A percentile compares a stretch with the other conserved stretches of the same genome.
phyloP scores from a whole-genome alignment of 2,113 vertebrate genomes.

The Cyphomyrus plagiostoma region DNA sequence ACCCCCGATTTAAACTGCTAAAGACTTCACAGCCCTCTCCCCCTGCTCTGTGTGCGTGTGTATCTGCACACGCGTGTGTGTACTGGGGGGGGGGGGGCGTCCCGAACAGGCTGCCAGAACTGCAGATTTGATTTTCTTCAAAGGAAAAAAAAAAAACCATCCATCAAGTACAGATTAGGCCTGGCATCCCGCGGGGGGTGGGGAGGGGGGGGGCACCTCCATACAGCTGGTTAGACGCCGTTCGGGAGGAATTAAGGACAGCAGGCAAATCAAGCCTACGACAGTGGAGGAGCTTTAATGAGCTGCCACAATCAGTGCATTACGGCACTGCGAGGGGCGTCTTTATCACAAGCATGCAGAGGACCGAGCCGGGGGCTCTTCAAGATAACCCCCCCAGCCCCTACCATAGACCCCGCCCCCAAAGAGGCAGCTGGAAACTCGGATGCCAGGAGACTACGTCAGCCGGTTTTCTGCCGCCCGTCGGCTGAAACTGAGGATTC shows the following conservation, averaged over 20 bases:
- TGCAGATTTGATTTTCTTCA: conserved; percentile 1
- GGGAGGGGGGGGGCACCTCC: background rate
- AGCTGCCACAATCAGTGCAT: background rate
- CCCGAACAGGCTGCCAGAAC: background rate
- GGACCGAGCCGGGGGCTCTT: background rate
- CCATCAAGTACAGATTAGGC: conserved; percentile 10
- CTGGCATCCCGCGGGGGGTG: background rate
- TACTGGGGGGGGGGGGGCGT: background rate
- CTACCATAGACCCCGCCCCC: background rate
- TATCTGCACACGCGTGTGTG: background rate
- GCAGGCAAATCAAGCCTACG: background rate
- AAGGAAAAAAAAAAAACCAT: background rate
- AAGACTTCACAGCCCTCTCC: conserved; percentile 46
- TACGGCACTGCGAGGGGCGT: background rate
- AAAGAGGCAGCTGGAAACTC: background rate
- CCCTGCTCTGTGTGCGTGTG: background rate
- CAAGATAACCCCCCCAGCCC: background rate
- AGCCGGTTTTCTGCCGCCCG: background rate
- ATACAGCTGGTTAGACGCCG: background rate
- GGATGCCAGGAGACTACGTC: background rate
- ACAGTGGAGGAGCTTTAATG: background rate
- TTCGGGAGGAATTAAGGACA: background rate
- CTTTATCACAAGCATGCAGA: background rate
- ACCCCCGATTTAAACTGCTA: conserved; percentile 47
- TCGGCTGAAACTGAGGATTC: background rate